Base-by-base conservation (phyloP, 1,140 invertebrate genomes). In the Asobara japonica region DNA sequence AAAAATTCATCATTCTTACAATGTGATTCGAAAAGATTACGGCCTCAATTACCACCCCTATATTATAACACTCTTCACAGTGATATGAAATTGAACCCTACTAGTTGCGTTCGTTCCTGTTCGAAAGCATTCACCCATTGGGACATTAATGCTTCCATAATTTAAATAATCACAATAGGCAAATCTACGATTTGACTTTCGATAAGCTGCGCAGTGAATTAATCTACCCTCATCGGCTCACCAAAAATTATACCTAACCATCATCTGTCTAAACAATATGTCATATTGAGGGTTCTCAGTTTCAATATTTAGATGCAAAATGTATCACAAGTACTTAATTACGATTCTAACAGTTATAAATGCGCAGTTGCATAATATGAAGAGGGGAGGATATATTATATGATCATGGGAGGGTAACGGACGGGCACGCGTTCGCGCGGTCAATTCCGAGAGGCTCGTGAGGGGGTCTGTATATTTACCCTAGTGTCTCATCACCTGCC, bases 351-450 rank as follows among this genome's bases (percentile, higher is more conserved):
- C 51, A 56, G 51, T 56, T 25, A 56, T 69, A 29, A 41, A 56
- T 69, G 29, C 31, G 41, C 51, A 56, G 25, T 22, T 11, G 51
- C 51, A 69, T 25, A 69, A 22, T 56, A 22, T 51, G 56, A n/a
- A 22, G 22, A 56, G 25, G 51, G 51, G 51, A 25, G 22, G 51
- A 5, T 56, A n/a, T n/a, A 25, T 25, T 56, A 7, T 16, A 56
- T 22, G 51, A 25, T 18, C 51, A 56, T 56, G 41, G 13, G 56
- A 65, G 69, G 69, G 69, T 71, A 33, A 71, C 60, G 60, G 61
- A 71, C 36, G 33, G 29, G 48, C 65, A 67, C 65, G 27, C 56
- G 61, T 71, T 65, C 3, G 27, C 33, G 61, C 27, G 65, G 65
- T 41, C 27, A 20, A 36, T 67, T 3, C 7, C 8, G 20, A 25